Evolutionary conservation across 2,113 vertebrate species (phyloP).

Genomic region (Rhinopomastus cyanomelas): DNA sequence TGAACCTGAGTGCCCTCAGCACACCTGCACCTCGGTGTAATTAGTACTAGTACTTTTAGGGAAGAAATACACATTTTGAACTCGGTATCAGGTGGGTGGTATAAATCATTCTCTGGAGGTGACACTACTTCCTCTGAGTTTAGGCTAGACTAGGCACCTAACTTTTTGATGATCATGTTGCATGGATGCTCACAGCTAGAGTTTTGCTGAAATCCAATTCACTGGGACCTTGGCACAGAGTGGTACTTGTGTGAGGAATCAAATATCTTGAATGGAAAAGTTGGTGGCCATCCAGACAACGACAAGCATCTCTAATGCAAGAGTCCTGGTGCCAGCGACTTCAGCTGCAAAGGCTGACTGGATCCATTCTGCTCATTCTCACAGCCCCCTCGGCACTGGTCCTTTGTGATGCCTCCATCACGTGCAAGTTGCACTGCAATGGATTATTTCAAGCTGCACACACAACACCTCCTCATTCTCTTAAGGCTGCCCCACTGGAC

Average conservation of each 20-base stretch:
- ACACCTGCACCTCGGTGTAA: constrained; percentile 3
- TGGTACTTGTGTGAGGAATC: background rate
- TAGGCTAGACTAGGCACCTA: background rate
- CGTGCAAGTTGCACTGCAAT: background rate
- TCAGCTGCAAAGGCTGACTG: background rate
- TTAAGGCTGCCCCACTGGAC: background rate
- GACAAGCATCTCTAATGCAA: background rate
- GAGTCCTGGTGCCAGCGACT: background rate
- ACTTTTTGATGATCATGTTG: background rate
- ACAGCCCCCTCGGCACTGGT: background rate
- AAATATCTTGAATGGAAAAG: background rate
- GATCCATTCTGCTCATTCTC: background rate
- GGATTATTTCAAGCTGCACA: background rate
- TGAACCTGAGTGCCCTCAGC: background rate
- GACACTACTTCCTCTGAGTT: background rate
- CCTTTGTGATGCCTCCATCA: background rate
- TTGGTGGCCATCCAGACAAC: background rate
- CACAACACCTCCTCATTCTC: background rate
- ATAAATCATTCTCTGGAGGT: background rate
- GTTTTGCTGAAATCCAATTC: background rate
- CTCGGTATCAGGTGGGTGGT: background rate
- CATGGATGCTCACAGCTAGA: background rate
- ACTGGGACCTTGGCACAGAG: background rate
- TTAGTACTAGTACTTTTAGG: background rate
- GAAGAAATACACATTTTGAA: background rate